Evolutionary conservation across 2,888 invertebrate species (phyloP).

Genomic region (Steinernema scapterisci): DNA sequence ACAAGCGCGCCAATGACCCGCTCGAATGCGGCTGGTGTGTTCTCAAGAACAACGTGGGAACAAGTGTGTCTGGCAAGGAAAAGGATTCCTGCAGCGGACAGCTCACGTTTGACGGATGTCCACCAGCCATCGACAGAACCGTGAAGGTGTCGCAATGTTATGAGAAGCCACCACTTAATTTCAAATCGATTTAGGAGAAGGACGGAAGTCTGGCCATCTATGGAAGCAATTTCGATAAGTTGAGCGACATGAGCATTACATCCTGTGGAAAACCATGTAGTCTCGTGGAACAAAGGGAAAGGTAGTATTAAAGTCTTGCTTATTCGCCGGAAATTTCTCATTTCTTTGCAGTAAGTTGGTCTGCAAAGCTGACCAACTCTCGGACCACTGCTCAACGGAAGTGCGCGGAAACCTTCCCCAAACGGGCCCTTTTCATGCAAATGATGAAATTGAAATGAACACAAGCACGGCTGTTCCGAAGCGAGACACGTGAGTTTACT

Average conservation of each 20-base stretch:
- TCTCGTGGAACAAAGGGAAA: neutral
- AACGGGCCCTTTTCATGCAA: neutral
- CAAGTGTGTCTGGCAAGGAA: slow-evolving; percentile 39
- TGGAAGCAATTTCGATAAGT: slow-evolving; percentile 15
- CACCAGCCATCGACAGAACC: slow-evolving; percentile 40
- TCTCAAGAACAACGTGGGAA: slow-evolving; percentile 31
- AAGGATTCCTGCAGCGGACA: slow-evolving; percentile 39
- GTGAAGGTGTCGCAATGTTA: neutral
- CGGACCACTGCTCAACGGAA: neutral
- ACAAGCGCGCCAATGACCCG: slow-evolving; percentile 42
- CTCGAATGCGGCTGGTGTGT: slow-evolving; percentile 57
- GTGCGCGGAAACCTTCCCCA: neutral
- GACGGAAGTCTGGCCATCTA: neutral
- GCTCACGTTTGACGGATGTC: slow-evolving; percentile 34
- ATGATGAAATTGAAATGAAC: neutral
- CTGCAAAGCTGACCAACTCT: neutral
- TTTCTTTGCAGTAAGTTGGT: neutral
- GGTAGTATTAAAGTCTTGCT: neutral
- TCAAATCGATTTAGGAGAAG: neutral
- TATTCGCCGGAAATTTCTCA: neutral
- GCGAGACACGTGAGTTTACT: slow-evolving; percentile 3
- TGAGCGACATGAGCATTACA: neutral
- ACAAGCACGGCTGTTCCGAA: neutral
- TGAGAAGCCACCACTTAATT: neutral
- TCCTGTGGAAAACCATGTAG: neutral